Percentiles rank a stretch among this genome's conserved stretches.
These are phyloP conservation scores for Agriotes lineatus DNA, from an alignment of 2,888 invertebrate genomes.

Conservation along the genomic window DNA sequence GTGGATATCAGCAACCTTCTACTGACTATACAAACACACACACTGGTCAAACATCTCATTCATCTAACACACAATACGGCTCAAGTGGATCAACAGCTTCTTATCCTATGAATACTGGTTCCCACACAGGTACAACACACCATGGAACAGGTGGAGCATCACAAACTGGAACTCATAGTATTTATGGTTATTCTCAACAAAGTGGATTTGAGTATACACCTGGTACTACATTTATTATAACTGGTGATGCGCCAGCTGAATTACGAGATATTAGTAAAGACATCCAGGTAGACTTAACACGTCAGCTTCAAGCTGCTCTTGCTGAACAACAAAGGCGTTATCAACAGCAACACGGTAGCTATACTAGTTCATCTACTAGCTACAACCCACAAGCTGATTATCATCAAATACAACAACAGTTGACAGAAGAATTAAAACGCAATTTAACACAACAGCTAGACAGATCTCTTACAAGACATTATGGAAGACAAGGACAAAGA, in stretches of 20 bases:
- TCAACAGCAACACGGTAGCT: constrained; percentile 43
- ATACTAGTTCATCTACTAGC: constrained; percentile 10
- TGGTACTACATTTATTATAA: constrained; percentile 24
- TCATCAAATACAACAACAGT: constrained; percentile 54
- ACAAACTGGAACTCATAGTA: neutral
- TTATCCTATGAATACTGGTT: neutral
- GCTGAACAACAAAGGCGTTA: constrained; percentile 44
- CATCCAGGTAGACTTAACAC: constrained; percentile 46
- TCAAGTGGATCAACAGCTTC: neutral
- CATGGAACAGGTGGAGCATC: neutral
- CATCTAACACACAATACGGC: neutral
- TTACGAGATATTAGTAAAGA: constrained; percentile 43
- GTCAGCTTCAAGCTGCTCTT: constrained; percentile 58
- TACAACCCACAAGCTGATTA: constrained; percentile 48
- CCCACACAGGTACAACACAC: no score
- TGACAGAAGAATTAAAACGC: constrained; percentile 60
- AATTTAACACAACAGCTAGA: constrained; percentile 61
- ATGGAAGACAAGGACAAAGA: constrained; percentile 48
- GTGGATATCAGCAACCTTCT: neutral
- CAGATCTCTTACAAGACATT: constrained; percentile 49
- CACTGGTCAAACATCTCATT: neutral
- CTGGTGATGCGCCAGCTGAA: constrained; percentile 32
- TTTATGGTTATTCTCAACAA: constrained; percentile 4
- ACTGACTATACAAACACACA: neutral
- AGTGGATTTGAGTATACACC: constrained; percentile 27